phyloP scores from a whole-genome alignment of 1,140 invertebrate genomes.

The Eumeta japonica region DNA sequence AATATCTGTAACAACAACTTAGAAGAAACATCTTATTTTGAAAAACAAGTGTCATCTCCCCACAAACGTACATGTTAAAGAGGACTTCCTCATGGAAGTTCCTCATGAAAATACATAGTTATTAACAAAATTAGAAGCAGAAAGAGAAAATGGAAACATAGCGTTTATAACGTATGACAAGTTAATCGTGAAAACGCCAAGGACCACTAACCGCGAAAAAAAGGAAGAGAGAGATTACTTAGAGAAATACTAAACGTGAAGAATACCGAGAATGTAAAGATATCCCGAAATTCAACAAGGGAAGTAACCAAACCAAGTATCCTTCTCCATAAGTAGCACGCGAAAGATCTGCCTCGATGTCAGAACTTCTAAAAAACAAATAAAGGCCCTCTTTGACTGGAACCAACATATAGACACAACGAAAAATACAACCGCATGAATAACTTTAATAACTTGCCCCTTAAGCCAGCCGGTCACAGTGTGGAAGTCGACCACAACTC shows the following conservation, averaged over 20 bases:
- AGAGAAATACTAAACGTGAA: conserved; percentile 8
- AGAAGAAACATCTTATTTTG: no score
- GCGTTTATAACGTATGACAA: conserved; percentile 15
- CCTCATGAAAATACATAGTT: conserved; percentile 9
- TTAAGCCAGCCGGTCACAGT: no score
- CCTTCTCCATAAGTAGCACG: conserved; percentile 11
- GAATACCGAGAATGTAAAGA: conserved; percentile 9
- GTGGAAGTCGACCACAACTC: conserved; percentile 10
- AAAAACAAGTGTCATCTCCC: conserved; percentile 15
- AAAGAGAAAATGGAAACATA: conserved; percentile 16
- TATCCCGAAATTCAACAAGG: no score
- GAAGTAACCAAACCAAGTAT: no score
- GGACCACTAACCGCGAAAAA: conserved; percentile 1
- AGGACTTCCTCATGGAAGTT: conserved; percentile 11
- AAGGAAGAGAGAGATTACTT: background rate
- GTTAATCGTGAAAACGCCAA: conserved; percentile 9
- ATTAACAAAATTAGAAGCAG: conserved; percentile 7
- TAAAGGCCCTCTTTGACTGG: no score
- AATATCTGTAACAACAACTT: conserved; percentile 12
- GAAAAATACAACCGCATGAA: conserved; percentile 1
- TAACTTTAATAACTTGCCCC: no score
- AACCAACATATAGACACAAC: conserved; percentile 5
- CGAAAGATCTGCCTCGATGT: no score
- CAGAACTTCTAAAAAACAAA: conserved; percentile 13
- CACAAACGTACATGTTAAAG: conserved; percentile 12